Conservation (phyloP, 2,113 vertebrate species). For the Cyanocitta stelleri region DNA sequence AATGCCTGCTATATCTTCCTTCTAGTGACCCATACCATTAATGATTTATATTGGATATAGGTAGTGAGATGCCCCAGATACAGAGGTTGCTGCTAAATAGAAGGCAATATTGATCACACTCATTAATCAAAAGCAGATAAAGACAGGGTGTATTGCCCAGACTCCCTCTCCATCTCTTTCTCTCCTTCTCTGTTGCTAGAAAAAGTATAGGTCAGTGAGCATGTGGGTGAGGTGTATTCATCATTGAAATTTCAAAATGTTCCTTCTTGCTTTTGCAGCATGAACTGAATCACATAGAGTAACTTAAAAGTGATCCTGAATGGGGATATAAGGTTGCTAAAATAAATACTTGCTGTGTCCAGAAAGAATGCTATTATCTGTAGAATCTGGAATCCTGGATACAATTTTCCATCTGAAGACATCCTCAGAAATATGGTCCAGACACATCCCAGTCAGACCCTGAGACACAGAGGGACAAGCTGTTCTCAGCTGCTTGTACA, state of each 20-base stretch:
- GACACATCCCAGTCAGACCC: not conserved
- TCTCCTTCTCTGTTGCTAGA: not conserved
- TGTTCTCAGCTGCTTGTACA: not conserved
- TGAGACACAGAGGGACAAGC: not conserved
- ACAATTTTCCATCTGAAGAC: not conserved
- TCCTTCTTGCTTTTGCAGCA: not conserved
- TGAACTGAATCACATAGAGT: not conserved
- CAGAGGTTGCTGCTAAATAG: not conserved
- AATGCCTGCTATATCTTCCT: not conserved
- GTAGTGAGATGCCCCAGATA: not conserved
- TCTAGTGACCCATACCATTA: not conserved
- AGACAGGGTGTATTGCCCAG: not conserved
- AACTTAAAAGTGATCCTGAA: not conserved
- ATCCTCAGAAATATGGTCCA: not conserved
- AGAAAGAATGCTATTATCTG: not conserved
- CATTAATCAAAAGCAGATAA: not conserved
- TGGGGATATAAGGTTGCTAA: not conserved
- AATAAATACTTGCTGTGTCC: not conserved
- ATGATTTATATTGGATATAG: not conserved
- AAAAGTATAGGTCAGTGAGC: not conserved
- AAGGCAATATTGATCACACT: not conserved
- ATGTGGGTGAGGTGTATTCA: not conserved
- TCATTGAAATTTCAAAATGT: not conserved
- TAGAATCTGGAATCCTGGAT: not conserved
- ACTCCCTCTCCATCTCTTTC: not conserved